A percentile compares a stretch with the other conserved stretches of the same genome.
These are phyloP conservation scores for Atractosteus spatula DNA, from an alignment of 2,113 vertebrate genomes.

Conservation along the genomic window DNA sequence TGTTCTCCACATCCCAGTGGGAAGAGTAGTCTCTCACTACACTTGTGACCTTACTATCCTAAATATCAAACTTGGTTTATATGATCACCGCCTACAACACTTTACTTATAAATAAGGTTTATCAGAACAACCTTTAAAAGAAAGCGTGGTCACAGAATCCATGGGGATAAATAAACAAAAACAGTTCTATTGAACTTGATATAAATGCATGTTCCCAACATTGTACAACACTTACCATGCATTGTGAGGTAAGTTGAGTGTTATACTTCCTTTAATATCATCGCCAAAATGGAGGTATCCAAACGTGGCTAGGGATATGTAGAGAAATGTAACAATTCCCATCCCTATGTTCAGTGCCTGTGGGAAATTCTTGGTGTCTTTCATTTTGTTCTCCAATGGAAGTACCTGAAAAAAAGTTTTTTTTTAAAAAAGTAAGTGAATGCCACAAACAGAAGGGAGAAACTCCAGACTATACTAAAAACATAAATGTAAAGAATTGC, in stretches of 20 bases:
- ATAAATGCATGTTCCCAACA: background rate
- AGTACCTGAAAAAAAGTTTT: slow-evolving; percentile 66
- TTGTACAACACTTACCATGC: slow-evolving; percentile 60
- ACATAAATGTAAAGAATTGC: too few species aligned
- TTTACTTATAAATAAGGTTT: too few species aligned
- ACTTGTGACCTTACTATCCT: too few species aligned
- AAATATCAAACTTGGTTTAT: too few species aligned
- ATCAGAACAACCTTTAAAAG: too few species aligned
- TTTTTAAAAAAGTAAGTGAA: background rate
- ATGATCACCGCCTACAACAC: too few species aligned
- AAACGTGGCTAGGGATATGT: slow-evolving; percentile 73
- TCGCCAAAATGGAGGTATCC: slow-evolving; percentile 81
- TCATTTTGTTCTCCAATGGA: slow-evolving; percentile 86
- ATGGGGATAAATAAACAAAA: too few species aligned
- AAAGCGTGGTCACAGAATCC: too few species aligned
- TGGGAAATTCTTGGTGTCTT: slow-evolving; percentile 67
- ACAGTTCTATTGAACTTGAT: too few species aligned
- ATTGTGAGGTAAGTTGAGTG: slow-evolving; percentile 81
- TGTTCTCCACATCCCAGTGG: too few species aligned
- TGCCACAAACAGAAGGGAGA: background rate
- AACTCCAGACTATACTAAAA: too few species aligned
- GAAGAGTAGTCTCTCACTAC: too few species aligned
- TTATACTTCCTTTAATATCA: slow-evolving; percentile 82
- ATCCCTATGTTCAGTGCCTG: slow-evolving; percentile 77
- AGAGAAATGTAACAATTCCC: slow-evolving; percentile 74